Percentiles rank a stretch among this genome's conserved stretches.
Evolutionary conservation across 2,888 invertebrate species (phyloP).

Genomic region (Agonopterix alstromeriana): DNA sequence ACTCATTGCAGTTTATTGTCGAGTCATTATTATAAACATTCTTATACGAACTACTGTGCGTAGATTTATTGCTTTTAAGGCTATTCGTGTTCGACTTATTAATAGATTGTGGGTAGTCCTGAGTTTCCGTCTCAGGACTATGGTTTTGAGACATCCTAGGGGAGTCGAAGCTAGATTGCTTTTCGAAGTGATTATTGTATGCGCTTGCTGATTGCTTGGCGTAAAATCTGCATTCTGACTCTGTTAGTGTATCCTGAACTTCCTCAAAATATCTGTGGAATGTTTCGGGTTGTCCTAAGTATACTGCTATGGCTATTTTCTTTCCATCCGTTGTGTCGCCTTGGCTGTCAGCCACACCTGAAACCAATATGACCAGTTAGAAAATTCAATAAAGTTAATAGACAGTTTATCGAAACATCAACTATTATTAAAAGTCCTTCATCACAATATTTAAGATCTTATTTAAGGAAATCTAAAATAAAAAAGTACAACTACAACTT

Average conservation of each 20-base stretch:
- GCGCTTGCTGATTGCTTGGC: constrained; percentile 67
- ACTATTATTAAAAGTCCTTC: no score
- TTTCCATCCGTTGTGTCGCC: constrained; percentile 88
- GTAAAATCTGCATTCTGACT: constrained; percentile 78
- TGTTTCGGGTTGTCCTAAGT: constrained; percentile 88
- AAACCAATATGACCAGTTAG: background rate
- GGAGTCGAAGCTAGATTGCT: constrained; percentile 67
- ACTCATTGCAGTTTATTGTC: constrained; percentile 81
- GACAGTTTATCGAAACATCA: no score
- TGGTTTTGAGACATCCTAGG: constrained; percentile 64
- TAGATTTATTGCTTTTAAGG: constrained; percentile 75
- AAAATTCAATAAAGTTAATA: no score
- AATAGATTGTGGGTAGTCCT: constrained; percentile 56
- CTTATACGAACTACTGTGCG: constrained; percentile 69
- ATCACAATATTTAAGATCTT: no score
- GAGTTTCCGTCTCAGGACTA: constrained; percentile 62
- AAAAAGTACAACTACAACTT: no score
- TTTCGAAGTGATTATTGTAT: constrained; percentile 65
- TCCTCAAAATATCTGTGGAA: constrained; percentile 83
- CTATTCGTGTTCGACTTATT: constrained; percentile 74
- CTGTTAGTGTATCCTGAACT: constrained; percentile 79
- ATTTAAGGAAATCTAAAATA: no score
- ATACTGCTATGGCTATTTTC: constrained; percentile 91
- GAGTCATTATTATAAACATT: constrained; percentile 70
- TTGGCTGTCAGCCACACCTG: constrained; percentile 76